Base-by-base conservation (phyloP, 2,797 vertebrate species). In the Lophius americanus region DNA sequence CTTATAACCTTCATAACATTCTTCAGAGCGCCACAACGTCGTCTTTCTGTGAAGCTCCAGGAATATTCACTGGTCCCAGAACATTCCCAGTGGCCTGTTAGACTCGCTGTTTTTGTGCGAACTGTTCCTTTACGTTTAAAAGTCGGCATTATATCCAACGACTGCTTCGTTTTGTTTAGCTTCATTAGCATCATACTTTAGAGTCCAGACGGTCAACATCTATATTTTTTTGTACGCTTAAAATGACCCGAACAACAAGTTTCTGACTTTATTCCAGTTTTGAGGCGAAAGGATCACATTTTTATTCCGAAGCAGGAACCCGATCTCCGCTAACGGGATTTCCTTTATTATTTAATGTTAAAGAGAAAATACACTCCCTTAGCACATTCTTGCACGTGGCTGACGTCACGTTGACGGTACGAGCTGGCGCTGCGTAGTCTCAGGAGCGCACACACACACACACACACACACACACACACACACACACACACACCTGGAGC, bases 381-480 rank as follows among this genome's bases (percentile, higher is more conserved):
- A 62, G 63, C 70, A 56, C 52, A 33, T 69, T 66, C 62, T 70
- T 8, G 67, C 63, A 72, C 47, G 36, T 13, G 51, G 55, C 50
- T 47, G 58, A n/a, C 41, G 64, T 74, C 53, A 23, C 9, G 7
- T 53, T 32, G 70, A 76, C 48, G 77, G 68, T 83, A 83, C 71
- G 59, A 66, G 70, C 60, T 35, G 12, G 60, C 55, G 64, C 52
- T 64, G 61, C 53, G 9, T 51, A 48, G 51, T 81, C 62, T 80
- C 70, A 73, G 52, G 54, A 72, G 70, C 11, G 62, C 71, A 63
- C 65, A 59, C 61, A 7, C 8, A 51, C 54, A 72, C 23, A 23
- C 23, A 23, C 23, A 2, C 23, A 23, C 23, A 23, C 23, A 23
- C 23, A 23, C 23, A 23, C 23, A 23, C 23, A 23, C 23, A 2